These are phyloP conservation scores for Actinia tenebrosa DNA, from an alignment of 64 coral and sea anemone species.

Conservation along the genomic window DNA sequence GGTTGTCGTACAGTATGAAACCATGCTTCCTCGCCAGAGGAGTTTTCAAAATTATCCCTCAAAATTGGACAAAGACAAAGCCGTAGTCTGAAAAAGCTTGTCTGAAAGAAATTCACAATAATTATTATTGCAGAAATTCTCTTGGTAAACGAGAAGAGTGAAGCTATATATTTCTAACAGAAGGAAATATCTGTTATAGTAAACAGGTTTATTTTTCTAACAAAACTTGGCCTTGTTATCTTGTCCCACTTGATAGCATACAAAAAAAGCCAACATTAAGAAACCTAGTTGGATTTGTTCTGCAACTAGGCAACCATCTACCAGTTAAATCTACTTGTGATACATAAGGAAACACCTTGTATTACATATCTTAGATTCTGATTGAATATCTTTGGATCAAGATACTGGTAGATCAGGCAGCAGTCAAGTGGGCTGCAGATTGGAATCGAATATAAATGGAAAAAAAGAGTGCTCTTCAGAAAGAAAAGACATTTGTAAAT, in stretches of 20 bases:
- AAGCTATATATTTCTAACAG: not conserved
- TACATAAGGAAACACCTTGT: not conserved
- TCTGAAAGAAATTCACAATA: not conserved
- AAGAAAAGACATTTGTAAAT: not conserved
- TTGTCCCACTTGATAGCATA: slow-evolving; percentile 23
- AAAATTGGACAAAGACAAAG: not conserved
- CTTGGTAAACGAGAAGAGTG: not conserved
- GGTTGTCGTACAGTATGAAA: not conserved
- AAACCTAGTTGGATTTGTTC: not conserved
- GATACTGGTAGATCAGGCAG: not conserved
- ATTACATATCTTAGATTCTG: not conserved
- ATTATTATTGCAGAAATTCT: not conserved
- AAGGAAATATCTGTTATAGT: not conserved
- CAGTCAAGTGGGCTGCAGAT: not conserved
- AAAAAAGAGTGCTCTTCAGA: not conserved
- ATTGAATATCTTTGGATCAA: not conserved
- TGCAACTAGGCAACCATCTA: not conserved
- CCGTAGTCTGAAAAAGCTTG: not conserved
- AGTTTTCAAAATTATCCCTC: not conserved
- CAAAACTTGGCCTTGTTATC: slow-evolving; percentile 14
- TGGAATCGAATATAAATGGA: not conserved
- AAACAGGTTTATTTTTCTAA: slow-evolving; percentile 7
- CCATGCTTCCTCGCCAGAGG: not conserved
- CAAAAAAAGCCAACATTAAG: not conserved
- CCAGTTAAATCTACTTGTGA: not conserved